These are phyloP conservation scores for Alligator mississippiensis DNA, from an alignment of 2,113 vertebrate genomes.

Conservation along the genomic window DNA sequence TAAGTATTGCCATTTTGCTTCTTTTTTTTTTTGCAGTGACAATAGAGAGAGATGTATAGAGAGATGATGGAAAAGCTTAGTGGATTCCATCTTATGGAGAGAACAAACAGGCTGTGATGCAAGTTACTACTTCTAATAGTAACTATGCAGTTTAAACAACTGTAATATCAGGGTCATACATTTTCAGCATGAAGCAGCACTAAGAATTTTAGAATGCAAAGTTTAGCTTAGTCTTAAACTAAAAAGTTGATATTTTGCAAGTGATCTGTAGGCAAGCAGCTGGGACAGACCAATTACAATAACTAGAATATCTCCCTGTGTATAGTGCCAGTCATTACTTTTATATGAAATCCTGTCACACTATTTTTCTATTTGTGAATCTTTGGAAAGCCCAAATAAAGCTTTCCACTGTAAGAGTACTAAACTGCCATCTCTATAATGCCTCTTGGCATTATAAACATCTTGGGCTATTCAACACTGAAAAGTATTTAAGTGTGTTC, in stretches of 20 bases:
- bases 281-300: not conserved
- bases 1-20: rapidly evolving
- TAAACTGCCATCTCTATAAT: not conserved
- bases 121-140: not conserved
- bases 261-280: not conserved
- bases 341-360: not conserved
- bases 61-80: no score
- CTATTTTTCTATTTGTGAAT: conserved; percentile 29
- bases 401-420: not conserved
- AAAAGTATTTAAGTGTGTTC: not conserved
- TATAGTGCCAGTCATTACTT: conserved; percentile 26
- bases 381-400: conserved; percentile 1
- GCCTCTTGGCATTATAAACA: not conserved
- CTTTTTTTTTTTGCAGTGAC: not conserved
- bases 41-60: no score
- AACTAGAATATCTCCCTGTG: conserved; percentile 15
- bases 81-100: no score
- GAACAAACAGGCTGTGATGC: no score
- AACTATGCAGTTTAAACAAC: not conserved
- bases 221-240: not conserved
- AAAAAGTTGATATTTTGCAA: not conserved
- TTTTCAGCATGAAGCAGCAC: not conserved
- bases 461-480: not conserved
- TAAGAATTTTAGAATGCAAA: not conserved
- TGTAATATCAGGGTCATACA: not conserved